Conservation (phyloP, 2,888 invertebrate genomes). For the Macaria liturata region DNA sequence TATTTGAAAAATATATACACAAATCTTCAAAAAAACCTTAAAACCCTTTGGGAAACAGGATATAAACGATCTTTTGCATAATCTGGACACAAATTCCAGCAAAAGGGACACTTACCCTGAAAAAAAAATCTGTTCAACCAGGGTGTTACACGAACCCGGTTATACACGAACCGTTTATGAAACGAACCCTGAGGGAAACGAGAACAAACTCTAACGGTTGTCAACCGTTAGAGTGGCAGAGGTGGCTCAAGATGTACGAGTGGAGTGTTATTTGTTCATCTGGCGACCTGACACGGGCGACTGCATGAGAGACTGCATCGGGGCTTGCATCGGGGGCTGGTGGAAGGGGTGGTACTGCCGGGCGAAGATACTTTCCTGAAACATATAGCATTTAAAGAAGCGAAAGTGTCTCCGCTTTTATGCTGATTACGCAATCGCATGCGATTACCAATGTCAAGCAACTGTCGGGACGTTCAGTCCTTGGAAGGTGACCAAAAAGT, state of each 20-base stretch:
- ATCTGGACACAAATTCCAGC: background rate
- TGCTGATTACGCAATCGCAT: too few species aligned
- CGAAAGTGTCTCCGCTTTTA: too few species aligned
- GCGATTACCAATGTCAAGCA: too few species aligned
- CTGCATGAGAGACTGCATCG: slow-evolving; percentile 35
- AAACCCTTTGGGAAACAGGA: slow-evolving; percentile 43
- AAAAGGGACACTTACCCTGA: background rate
- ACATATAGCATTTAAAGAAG: slow-evolving; percentile 21
- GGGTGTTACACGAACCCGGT: too few species aligned
- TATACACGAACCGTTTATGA: too few species aligned
- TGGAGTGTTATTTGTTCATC: slow-evolving; percentile 26
- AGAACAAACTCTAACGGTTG: slow-evolving; percentile 46
- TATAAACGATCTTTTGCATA: slow-evolving; percentile 7
- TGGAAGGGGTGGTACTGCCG: slow-evolving; percentile 76
- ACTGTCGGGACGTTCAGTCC: too few species aligned
- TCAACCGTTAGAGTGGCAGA: slow-evolving; percentile 58
- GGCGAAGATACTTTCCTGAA: slow-evolving; percentile 68
- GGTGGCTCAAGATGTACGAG: slow-evolving; percentile 46
- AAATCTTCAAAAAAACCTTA: slow-evolving; percentile 51
- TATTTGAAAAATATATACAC: slow-evolving; percentile 30
- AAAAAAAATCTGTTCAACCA: too few species aligned
- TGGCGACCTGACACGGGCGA: slow-evolving; percentile 19
- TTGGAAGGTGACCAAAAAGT: too few species aligned
- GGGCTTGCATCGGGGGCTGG: slow-evolving; percentile 70
- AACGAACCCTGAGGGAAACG: too few species aligned